phyloP scores from a whole-genome alignment of 2,113 vertebrate species.

The Myodes glareolus region DNA sequence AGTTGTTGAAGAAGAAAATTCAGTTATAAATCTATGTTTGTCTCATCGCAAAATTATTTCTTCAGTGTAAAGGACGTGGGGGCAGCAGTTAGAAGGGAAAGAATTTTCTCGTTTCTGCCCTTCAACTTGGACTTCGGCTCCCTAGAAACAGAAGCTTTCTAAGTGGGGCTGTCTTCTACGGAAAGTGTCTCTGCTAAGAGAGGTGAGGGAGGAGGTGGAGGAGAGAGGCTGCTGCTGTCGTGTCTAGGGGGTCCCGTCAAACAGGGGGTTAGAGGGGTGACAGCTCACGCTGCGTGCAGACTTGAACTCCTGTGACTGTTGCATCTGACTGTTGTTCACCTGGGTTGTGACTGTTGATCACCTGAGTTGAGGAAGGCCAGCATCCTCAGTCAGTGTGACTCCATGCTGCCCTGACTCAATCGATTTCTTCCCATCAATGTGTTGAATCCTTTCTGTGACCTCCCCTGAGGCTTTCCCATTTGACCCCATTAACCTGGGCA shows the following conservation, averaged over 20 bases:
- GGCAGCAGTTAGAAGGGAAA: neutral
- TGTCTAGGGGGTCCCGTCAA: neutral
- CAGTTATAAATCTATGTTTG: neutral
- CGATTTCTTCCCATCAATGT: neutral
- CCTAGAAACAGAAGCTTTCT: neutral
- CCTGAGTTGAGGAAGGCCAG: neutral
- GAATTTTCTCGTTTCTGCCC: neutral
- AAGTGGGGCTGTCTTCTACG: neutral
- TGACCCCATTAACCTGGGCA: neutral
- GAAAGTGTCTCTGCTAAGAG: neutral
- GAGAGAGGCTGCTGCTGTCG: neutral
- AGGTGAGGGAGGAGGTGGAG: neutral
- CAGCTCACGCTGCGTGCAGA: neutral
- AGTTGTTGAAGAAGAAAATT: slow-evolving; percentile 30
- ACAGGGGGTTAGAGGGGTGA: neutral
- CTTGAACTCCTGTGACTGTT: neutral
- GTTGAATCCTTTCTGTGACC: neutral
- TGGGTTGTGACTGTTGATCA: neutral
- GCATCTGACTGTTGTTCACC: neutral
- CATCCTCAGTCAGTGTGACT: neutral
- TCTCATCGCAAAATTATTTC: neutral
- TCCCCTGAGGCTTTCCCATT: neutral
- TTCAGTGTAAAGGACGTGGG: neutral
- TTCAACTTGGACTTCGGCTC: slow-evolving; percentile 21
- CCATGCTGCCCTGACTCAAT: accelerated